Evolutionary conservation across 2,888 invertebrate species (phyloP).

Genomic region (Cyrtodaria siliqua): DNA sequence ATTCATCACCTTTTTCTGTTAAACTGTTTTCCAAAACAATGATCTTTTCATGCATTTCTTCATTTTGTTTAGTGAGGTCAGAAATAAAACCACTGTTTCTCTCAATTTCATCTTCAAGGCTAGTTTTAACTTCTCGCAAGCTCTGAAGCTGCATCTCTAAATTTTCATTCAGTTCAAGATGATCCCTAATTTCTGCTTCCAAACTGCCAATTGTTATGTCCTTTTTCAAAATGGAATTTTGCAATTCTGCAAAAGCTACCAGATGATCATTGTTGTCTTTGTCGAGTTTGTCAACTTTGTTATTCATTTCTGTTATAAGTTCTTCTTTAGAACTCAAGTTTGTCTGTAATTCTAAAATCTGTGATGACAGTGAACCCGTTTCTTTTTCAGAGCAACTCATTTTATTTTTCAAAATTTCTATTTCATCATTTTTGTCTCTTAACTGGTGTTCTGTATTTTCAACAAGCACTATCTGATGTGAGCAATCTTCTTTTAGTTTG

Average conservation of each 20-base stretch:
- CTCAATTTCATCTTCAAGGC: constrained; percentile 30
- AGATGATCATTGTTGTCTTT: neutral
- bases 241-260: no score
- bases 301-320: constrained; percentile 13
- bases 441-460: neutral
- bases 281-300: neutral
- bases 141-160: neutral
- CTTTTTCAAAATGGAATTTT: no score
- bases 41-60: neutral
- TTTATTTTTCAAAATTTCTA: neutral
- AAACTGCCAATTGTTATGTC: no score
- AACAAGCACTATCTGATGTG: no score
- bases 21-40: neutral
- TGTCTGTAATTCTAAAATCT: neutral
- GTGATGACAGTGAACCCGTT: neutral
- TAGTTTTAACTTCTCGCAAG: constrained; percentile 9
- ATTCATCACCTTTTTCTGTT: neutral
- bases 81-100: neutral
- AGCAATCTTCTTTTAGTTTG: no score
- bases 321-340: neutral
- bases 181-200: no score
- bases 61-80: neutral
- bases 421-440: constrained; percentile 6
- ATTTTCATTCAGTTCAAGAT: neutral
- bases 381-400: neutral